Base-by-base conservation (phyloP, 1,140 invertebrate species). In the Zeugodacus cucurbitae region DNA sequence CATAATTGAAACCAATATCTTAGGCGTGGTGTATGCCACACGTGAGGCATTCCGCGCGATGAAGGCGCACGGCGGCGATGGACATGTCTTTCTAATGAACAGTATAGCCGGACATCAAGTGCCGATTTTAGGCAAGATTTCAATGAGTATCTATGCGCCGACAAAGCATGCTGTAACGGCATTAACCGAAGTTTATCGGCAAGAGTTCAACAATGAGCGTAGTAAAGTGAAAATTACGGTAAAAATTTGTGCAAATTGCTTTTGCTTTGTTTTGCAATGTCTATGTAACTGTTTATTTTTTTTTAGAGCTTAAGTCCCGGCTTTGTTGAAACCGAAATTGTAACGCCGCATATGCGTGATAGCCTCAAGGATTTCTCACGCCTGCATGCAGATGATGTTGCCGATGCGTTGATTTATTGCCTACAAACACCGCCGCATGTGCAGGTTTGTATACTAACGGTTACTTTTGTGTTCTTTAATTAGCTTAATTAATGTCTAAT, bases 101-200 rank as follows among this genome's bases (percentile, higher is more conserved):
- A 88, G 94, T 88, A 87, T 94, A 59, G 93, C 92, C 0, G 95
- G 94, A 1, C 94, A 95, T 89, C 94, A 92, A 82, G 89, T 94
- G 3, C 59, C 58, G 8, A 29, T 7, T 32, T 26, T 89, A 4
- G 88, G 87, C 0, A 67, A 88, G 3, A 29, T 32, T n/a, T 11
- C 26, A 8, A 82, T 86, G 14, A 89, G 88, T 37, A 94, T 95
- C 87, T 95, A 95, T 91, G 89, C 93, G 26, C 95, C 95, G 22
- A 95, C 95, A 58, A 97, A 97, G 93, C 95, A 95, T 93, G 96
- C 96, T 1, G 93, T 97, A 0, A 96, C 95, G 2, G 96, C 95
- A 0, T 93, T 97, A 87, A 94, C 95, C 0, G 94, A 96, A 88
- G 94, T 95, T 0, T 91, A 97, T 22, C 92, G 95, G 74, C 94